phyloP scores from a whole-genome alignment of 2,797 vertebrate species.

The Ammospiza maritima region DNA sequence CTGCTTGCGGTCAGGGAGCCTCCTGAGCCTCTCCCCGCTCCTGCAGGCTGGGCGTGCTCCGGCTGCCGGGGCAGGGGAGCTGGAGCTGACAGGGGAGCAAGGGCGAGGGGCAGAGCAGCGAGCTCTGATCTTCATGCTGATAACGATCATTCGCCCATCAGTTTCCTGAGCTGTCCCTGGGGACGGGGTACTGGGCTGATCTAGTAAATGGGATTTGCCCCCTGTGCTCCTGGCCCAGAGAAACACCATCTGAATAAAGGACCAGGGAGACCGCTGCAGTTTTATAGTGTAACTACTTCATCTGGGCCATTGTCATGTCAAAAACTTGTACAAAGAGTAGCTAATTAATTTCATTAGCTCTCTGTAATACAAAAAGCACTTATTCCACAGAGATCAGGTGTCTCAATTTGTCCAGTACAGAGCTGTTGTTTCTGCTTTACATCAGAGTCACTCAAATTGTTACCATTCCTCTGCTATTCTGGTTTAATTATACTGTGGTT shows the following conservation, averaged over 20 bases:
- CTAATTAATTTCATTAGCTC: background rate
- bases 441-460: background rate
- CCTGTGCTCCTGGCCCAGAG: background rate
- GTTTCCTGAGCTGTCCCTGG: background rate
- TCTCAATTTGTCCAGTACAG: background rate
- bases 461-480: background rate
- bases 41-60: background rate
- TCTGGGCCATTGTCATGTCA: background rate
- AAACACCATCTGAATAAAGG: background rate
- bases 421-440: background rate
- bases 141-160: background rate
- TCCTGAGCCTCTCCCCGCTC: background rate
- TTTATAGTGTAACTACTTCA: background rate
- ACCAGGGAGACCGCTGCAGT: background rate
- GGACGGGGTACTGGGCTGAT: background rate
- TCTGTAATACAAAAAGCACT: background rate
- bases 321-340: background rate
- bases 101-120: background rate
- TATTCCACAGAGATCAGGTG: background rate
- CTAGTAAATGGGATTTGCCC: background rate
- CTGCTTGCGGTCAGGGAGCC: background rate
- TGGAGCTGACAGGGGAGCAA: background rate
- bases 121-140: background rate
- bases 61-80: background rate
- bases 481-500: background rate